These are phyloP conservation scores for Calameuta idolon DNA, from an alignment of 2,888 invertebrate species.

Conservation along the genomic window DNA sequence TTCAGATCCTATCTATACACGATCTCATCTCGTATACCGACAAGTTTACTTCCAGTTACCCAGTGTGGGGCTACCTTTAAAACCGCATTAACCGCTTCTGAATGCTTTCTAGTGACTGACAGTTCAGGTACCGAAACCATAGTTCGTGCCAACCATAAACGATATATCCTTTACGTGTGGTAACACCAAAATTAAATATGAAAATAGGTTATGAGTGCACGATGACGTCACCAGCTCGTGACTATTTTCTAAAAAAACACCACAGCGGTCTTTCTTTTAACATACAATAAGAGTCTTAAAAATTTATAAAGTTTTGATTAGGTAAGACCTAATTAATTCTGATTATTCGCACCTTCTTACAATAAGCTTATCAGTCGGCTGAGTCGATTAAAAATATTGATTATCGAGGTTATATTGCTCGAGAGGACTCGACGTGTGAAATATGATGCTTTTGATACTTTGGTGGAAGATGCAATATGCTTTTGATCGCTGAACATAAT, in stretches of 20 bases:
- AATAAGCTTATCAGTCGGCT: not conserved
- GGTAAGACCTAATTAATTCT: not conserved
- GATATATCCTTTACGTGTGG: not conserved
- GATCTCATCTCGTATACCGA: conserved; percentile 34
- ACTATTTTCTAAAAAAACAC: not conserved
- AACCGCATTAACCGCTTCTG: conserved; percentile 3
- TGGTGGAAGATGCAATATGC: conserved; percentile 2
- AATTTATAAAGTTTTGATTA: not conserved
- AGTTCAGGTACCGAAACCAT: conserved; percentile 9
- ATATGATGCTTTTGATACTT: not conserved
- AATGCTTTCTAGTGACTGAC: not conserved
- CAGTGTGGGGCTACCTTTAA: conserved; percentile 13
- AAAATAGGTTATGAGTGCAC: not conserved
- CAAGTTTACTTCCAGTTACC: conserved; percentile 36
- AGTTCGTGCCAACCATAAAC: conserved; percentile 4
- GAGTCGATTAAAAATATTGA: not conserved
- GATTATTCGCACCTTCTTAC: not conserved
- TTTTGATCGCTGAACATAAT: conserved; percentile 8
- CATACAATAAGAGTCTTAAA: too few relatives aligned
- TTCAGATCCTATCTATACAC: conserved; percentile 40
- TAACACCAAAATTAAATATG: not conserved
- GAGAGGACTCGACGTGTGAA: not conserved
- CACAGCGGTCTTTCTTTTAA: not conserved
- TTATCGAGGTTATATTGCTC: not conserved
- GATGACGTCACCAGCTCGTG: not conserved